Percentiles rank a stretch among this genome's conserved stretches.
These are phyloP conservation scores for Gallinago solitaria DNA, from an alignment of 2,797 vertebrate genomes.

Conservation along the genomic window DNA sequence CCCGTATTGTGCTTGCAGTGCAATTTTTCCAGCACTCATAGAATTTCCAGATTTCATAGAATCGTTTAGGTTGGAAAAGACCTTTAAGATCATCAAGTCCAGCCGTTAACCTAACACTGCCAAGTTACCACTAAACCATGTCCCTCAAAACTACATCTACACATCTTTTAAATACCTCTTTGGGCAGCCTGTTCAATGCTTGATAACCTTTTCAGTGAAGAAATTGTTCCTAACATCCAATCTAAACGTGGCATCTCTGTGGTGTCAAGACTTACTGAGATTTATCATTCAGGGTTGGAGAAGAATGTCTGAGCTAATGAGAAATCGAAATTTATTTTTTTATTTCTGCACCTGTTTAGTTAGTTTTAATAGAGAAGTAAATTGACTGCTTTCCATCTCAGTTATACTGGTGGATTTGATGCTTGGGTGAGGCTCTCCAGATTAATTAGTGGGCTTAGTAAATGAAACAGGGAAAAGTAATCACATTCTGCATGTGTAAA, in stretches of 20 bases:
- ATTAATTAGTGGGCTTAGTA: constrained; percentile 18
- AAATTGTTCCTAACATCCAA: neutral
- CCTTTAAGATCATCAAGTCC: neutral
- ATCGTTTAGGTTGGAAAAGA: neutral
- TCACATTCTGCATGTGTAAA: neutral
- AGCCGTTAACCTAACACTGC: neutral
- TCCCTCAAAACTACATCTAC: neutral
- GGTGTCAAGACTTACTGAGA: neutral
- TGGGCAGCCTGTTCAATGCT: neutral
- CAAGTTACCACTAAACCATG: neutral
- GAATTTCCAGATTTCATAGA: too few relatives aligned
- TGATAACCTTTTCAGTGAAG: neutral
- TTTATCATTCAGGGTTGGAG: neutral
- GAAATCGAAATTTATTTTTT: neutral
- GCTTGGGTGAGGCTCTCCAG: constrained; percentile 1
- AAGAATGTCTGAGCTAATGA: neutral
- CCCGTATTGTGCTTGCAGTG: neutral
- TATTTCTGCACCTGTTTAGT: constrained; percentile 15
- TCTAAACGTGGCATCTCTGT: neutral
- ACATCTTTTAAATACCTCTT: neutral
- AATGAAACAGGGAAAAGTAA: neutral
- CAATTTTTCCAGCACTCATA: neutral
- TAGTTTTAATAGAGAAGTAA: neutral
- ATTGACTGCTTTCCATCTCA: constrained; percentile 8
- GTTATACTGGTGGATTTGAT: constrained; percentile 1